phyloP scores from a whole-genome alignment of 1,140 invertebrate genomes.

The Littorina saxatilis region DNA sequence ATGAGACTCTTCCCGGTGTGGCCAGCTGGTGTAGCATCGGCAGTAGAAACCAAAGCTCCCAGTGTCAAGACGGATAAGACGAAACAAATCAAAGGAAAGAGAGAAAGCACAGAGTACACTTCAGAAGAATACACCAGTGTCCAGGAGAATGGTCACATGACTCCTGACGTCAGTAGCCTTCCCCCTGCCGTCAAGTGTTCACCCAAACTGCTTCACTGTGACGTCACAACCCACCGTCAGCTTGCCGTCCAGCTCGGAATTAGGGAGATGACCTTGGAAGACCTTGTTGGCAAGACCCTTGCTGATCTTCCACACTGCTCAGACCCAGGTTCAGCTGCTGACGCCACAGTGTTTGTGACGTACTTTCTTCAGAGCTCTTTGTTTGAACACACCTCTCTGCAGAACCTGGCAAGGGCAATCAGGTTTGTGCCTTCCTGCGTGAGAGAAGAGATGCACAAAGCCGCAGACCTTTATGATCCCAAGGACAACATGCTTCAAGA shows the following conservation, averaged over 20 bases:
- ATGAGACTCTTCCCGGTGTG: not conserved
- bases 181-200: not conserved
- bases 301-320: not conserved
- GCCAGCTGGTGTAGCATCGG: not conserved
- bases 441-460: not conserved
- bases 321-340: too few species aligned
- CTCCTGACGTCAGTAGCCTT: not conserved
- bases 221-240: not conserved
- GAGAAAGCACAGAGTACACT: not conserved
- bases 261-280: not conserved
- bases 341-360: not conserved
- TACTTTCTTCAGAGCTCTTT: not conserved
- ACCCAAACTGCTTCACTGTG: conserved; percentile 6
- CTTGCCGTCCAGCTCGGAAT: not conserved
- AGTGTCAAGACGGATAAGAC: too few species aligned
- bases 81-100: too few species aligned
- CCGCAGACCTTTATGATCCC: not conserved
- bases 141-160: not conserved
- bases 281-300: not conserved
- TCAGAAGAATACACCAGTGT: not conserved
- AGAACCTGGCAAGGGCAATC: not conserved
- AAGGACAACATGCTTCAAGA: not conserved
- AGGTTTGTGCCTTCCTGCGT: not conserved
- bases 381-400: not conserved
- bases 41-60: not conserved